Evolutionary conservation across 2,113 vertebrate genomes (phyloP).

Genomic region (Hystrix brachyura): DNA sequence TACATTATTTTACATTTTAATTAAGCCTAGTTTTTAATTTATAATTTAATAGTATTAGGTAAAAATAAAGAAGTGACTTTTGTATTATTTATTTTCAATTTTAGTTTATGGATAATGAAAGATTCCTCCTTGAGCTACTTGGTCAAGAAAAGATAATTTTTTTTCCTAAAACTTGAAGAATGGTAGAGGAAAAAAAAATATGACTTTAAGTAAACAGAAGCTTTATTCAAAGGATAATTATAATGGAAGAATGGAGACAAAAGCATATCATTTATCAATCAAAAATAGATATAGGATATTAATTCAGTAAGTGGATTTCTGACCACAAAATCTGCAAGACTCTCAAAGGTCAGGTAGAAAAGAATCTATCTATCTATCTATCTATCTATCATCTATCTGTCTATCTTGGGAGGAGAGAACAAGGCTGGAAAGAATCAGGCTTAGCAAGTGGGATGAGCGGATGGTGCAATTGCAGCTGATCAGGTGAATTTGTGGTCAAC

Average conservation of each 20-base stretch:
- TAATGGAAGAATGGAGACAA: not conserved
- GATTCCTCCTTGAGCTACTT: not conserved
- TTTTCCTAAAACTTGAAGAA: not conserved
- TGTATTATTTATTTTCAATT: slow-evolving; percentile 37
- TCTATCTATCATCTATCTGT: not conserved
- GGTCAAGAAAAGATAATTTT: not conserved
- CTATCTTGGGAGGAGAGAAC: no score
- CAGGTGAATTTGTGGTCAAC: not conserved
- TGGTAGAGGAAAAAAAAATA: not conserved
- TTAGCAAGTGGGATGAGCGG: not conserved
- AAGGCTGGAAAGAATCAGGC: not conserved
- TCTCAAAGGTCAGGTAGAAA: not conserved
- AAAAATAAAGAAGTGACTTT: slow-evolving; percentile 7
- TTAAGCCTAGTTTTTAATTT: not conserved
- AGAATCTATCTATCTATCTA: not conserved
- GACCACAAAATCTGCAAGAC: not conserved
- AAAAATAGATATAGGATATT: not conserved
- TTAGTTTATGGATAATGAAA: not conserved
- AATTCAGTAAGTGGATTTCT: not conserved
- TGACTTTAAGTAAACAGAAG: not conserved
- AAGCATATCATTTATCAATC: not conserved
- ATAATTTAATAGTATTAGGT: not conserved
- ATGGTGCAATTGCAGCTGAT: not conserved
- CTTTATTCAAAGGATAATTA: not conserved
- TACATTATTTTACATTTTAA: not conserved